phyloP scores from a whole-genome alignment of 2,888 invertebrate genomes.

The Agrochola lota region DNA sequence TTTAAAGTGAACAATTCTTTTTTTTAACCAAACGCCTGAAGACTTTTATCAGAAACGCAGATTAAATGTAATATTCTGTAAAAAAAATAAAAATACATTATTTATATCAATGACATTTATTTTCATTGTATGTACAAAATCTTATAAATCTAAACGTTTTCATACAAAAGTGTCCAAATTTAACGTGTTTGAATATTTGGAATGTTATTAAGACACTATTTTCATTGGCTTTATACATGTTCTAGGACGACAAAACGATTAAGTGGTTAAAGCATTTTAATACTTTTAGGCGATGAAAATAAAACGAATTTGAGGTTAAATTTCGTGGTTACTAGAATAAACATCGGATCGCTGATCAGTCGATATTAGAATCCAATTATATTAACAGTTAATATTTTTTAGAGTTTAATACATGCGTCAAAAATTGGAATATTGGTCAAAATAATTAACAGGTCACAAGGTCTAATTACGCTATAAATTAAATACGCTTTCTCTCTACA shows the following conservation, averaged over 20 bases:
- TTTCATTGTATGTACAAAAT: constrained; percentile 90
- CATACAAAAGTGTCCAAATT: constrained; percentile 90
- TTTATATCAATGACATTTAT: constrained; percentile 90
- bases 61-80: constrained; percentile 26
- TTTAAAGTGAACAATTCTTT: too few species aligned
- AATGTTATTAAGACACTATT: constrained; percentile 90
- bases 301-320: constrained; percentile 67
- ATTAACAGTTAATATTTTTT: constrained; percentile 57
- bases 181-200: constrained; percentile 88
- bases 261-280: constrained; percentile 81
- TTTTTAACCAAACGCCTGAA: too few species aligned
- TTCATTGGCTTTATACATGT: constrained; percentile 85
- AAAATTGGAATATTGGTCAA: constrained; percentile 83
- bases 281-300: constrained; percentile 71
- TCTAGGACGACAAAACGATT: constrained; percentile 81
- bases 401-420: constrained; percentile 65
- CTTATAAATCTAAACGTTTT: constrained; percentile 88
- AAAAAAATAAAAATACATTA: constrained; percentile 68
- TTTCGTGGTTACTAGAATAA: constrained; percentile 58
- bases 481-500: constrained; percentile 82
- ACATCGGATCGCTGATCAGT: constrained; percentile 60
- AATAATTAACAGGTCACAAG: constrained; percentile 84
- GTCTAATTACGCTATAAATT: constrained; percentile 86
- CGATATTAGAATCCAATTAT: constrained; percentile 63
- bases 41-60: too few species aligned